Percentiles rank a stretch among this genome's conserved stretches.
Evolutionary conservation across 2,113 vertebrate species (phyloP).

Genomic region (Nesoenas mayeri): DNA sequence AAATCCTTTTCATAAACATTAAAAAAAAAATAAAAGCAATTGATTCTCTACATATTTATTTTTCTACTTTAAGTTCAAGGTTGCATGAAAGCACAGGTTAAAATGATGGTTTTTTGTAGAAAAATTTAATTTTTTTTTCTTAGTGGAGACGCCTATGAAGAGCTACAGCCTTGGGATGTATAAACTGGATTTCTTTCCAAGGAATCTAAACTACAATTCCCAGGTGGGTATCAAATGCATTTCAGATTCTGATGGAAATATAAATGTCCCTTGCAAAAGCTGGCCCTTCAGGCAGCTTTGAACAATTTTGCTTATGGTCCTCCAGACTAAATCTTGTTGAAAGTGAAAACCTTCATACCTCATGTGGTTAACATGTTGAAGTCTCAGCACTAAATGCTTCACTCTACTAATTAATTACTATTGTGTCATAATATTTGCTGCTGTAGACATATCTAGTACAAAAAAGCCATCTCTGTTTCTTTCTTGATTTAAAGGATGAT

Average conservation of each 20-base stretch:
- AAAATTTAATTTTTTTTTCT: neutral
- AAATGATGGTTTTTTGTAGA: neutral
- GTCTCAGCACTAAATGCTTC: neutral
- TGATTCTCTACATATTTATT: neutral
- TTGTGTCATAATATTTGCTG: neutral
- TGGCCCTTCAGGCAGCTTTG: neutral
- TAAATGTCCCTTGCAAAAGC: rapidly evolving
- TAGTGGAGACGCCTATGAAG: neutral
- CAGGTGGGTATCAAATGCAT: neutral
- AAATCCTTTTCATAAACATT: neutral
- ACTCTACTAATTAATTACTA: neutral
- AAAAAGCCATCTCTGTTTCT: neutral
- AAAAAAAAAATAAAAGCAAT: neutral
- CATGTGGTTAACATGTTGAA: neutral
- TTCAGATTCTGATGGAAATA: neutral
- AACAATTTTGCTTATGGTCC: neutral
- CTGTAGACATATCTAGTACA: neutral
- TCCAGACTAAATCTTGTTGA: neutral
- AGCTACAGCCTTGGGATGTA: rapidly evolving
- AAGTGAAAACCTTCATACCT: neutral
- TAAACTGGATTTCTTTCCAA: neutral
- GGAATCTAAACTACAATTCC: neutral
- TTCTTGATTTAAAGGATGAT: neutral
- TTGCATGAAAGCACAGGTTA: neutral
- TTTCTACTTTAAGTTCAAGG: neutral